phyloP scores from a whole-genome alignment of 2,797 vertebrate species.

The Amniataba percoides region DNA sequence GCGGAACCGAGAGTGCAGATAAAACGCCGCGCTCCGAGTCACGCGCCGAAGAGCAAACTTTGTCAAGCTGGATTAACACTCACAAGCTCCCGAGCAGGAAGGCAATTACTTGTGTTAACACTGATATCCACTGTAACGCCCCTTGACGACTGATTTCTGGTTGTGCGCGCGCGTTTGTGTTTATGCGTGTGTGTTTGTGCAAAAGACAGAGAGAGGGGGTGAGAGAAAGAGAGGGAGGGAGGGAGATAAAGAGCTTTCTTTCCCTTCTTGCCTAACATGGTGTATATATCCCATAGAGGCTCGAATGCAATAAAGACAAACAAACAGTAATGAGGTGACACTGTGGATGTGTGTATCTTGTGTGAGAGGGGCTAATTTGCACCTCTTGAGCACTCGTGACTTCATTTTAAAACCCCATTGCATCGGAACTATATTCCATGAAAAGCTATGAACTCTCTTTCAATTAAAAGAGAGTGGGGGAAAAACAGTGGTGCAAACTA shows the following conservation, averaged over 20 bases:
- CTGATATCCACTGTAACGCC: constrained; percentile 75
- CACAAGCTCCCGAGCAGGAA: constrained; percentile 67
- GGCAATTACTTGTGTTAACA: constrained; percentile 81
- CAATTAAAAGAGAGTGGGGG: constrained; percentile 42
- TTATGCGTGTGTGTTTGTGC: constrained; percentile 23
- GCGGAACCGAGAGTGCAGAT: constrained; percentile 45
- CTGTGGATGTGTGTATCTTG: constrained; percentile 30
- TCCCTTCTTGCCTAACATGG: constrained; percentile 41
- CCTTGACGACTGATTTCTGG: constrained; percentile 62
- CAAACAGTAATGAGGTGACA: constrained; percentile 75
- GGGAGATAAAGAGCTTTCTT: constrained; percentile 55
- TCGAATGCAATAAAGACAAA: constrained; percentile 69
- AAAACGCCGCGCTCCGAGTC: constrained; percentile 55
- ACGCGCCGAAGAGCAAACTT: constrained; percentile 69
- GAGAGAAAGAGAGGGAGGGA: constrained; percentile 51
- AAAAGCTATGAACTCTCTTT: constrained; percentile 45
- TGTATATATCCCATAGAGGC: constrained; percentile 54
- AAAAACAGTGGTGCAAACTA: constrained; percentile 29
- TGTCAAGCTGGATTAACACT: constrained; percentile 76
- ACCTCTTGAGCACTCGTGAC: constrained; percentile 47
- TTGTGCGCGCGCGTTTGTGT: constrained; percentile 39
- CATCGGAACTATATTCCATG: constrained; percentile 36
- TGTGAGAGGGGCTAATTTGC: constrained; percentile 54
- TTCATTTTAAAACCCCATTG: constrained; percentile 59
- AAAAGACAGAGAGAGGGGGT: not conserved